Percentiles rank a stretch among this genome's conserved stretches.
These are phyloP conservation scores for Jacana jacana DNA, from an alignment of 2,113 vertebrate genomes.

Conservation along the genomic window DNA sequence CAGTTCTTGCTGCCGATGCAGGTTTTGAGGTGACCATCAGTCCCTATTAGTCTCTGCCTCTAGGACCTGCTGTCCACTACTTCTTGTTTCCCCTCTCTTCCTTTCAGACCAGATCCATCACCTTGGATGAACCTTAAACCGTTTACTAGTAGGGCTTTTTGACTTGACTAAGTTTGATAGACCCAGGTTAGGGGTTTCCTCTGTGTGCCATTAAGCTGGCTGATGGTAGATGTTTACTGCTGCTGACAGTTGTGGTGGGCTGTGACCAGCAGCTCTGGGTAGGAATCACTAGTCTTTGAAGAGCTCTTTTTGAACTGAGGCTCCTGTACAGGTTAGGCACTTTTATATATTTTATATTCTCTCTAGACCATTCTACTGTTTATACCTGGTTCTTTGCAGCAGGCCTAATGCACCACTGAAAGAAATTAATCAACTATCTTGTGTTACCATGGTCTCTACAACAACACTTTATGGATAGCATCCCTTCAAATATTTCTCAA, in stretches of 20 bases:
- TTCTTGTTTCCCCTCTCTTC: neutral
- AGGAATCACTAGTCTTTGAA: neutral
- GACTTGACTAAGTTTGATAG: neutral
- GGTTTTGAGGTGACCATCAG: neutral
- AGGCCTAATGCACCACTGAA: neutral
- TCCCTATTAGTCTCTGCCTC: neutral
- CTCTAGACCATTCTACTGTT: neutral
- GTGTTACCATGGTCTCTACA: neutral
- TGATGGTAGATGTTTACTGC: neutral
- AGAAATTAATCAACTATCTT: neutral
- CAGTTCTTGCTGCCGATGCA: neutral
- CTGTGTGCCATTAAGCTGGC: neutral
- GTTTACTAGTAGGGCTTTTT: neutral
- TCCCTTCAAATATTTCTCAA: neutral
- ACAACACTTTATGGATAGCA: neutral
- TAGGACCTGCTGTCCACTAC: neutral
- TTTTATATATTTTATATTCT: neutral
- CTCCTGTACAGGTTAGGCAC: neutral
- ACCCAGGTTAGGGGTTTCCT: neutral
- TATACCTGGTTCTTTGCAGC: neutral
- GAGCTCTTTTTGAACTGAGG: neutral
- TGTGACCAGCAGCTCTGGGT: neutral
- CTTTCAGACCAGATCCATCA: neutral
- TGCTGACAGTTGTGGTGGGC: neutral
- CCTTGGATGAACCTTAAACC: neutral